A percentile compares a stretch with the other conserved stretches of the same genome.
phyloP scores from a whole-genome alignment of 2,113 vertebrate genomes.

The Verasper variegatus region DNA sequence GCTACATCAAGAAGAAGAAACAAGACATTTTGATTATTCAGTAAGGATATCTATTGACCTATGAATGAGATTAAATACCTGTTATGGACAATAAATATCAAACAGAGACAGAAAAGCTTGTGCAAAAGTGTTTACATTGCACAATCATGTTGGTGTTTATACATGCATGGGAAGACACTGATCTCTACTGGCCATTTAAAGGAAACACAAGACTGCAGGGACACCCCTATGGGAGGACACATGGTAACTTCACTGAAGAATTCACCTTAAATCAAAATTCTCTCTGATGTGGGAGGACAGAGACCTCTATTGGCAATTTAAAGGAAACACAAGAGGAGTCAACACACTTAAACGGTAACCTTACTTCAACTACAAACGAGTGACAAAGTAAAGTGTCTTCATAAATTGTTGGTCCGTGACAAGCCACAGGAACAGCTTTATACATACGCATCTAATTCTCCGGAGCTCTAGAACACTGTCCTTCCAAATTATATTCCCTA shows the following conservation, averaged over 20 bases:
- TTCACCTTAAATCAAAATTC: too few species aligned
- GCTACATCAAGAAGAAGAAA: neutral
- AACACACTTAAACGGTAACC: neutral
- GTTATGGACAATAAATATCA: neutral
- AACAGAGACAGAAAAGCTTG: neutral
- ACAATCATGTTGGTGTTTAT: too few species aligned
- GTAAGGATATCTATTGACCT: neutral
- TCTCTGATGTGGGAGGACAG: neutral
- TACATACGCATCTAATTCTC: too few species aligned
- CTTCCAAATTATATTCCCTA: too few species aligned
- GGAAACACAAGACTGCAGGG: neutral
- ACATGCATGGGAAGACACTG: conserved; percentile 16
- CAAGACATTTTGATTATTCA: neutral
- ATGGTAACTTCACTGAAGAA: too few species aligned
- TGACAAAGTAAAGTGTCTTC: too few species aligned
- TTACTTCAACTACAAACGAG: neutral
- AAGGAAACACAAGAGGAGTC: neutral
- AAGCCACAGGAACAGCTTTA: too few species aligned
- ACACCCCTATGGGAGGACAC: too few species aligned
- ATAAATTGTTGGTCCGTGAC: too few species aligned
- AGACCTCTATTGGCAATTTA: neutral
- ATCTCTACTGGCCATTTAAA: conserved; percentile 55
- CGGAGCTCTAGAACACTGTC: too few species aligned
- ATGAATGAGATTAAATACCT: neutral
- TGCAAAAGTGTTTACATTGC: too few species aligned